Percentiles rank a stretch among this genome's conserved stretches.
These are phyloP conservation scores for Pluvialis apricaria DNA, from an alignment of 2,113 vertebrate genomes.

Conservation along the genomic window DNA sequence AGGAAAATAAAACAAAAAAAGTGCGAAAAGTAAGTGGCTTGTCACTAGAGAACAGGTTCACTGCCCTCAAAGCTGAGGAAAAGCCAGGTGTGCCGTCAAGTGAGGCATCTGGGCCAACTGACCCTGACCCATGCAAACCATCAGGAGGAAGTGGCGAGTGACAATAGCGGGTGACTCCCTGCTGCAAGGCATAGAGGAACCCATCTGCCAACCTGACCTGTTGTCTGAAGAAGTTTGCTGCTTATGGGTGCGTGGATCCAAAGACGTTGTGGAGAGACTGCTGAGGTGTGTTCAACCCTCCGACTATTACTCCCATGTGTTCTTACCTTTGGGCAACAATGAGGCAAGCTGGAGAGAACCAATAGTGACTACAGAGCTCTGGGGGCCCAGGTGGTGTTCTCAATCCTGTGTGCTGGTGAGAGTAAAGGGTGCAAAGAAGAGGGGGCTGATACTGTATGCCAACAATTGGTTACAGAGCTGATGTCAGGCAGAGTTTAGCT, in stretches of 20 bases:
- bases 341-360: background rate
- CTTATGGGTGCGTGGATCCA: background rate
- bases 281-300: background rate
- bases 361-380: background rate
- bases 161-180: background rate
- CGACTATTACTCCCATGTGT: background rate
- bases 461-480: background rate
- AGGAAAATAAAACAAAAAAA: conserved; percentile 15
- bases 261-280: background rate
- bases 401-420: background rate
- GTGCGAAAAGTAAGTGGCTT: background rate
- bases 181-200: background rate
- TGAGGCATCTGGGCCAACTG: background rate
- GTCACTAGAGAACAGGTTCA: background rate
- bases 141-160: background rate
- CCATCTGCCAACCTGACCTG: background rate
- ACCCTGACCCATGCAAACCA: background rate
- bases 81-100: background rate
- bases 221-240: background rate
- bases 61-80: background rate
- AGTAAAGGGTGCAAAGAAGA: background rate
- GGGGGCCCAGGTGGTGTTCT: background rate
- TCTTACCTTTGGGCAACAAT: background rate
- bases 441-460: background rate
- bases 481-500: background rate